Evolutionary conservation across 2,113 vertebrate species (phyloP).

Genomic region (Brachyhypopomus occidentalis): DNA sequence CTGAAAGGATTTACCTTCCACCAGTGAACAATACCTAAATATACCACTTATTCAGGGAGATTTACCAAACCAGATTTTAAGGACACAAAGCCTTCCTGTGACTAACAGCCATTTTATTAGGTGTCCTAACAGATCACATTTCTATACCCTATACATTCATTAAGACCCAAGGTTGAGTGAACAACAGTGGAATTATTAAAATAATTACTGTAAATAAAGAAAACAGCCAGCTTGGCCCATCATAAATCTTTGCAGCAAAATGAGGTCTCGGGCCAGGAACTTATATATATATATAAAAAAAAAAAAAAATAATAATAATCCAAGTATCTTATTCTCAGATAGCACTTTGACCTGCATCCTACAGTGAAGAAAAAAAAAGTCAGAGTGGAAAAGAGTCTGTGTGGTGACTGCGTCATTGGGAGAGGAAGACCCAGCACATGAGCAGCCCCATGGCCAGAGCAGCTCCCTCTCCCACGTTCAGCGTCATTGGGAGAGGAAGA

Average conservation of each 20-base stretch:
- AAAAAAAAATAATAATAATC: not conserved
- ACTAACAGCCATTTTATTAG: not conserved
- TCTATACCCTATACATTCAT: conserved; percentile 25
- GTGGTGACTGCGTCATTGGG: conserved; percentile 68
- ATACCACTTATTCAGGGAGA: not conserved
- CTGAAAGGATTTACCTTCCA: not conserved
- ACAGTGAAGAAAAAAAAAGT: conserved; percentile 32
- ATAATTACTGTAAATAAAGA: conserved; percentile 26
- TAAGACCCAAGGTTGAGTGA: not conserved
- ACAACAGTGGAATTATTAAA: conserved; percentile 11
- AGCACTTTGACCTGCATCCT: conserved; percentile 25
- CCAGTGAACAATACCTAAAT: not conserved
- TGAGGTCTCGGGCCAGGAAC: not conserved
- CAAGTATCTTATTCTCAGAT: conserved; percentile 29
- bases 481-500: conserved; percentile 69
- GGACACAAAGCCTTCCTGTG: not conserved
- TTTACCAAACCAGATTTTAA: not conserved
- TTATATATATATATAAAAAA: not conserved
- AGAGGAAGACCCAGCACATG: conserved; percentile 85
- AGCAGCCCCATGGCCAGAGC: conserved; percentile 82
- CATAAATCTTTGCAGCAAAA: conserved; percentile 26
- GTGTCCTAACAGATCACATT: not conserved
- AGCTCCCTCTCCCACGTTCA: conserved; percentile 84
- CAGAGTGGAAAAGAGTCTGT: conserved; percentile 20
- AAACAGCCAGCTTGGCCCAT: conserved; percentile 18